These are phyloP conservation scores for Chitala chitala DNA, from an alignment of 2,113 vertebrate genomes.

Conservation along the genomic window DNA sequence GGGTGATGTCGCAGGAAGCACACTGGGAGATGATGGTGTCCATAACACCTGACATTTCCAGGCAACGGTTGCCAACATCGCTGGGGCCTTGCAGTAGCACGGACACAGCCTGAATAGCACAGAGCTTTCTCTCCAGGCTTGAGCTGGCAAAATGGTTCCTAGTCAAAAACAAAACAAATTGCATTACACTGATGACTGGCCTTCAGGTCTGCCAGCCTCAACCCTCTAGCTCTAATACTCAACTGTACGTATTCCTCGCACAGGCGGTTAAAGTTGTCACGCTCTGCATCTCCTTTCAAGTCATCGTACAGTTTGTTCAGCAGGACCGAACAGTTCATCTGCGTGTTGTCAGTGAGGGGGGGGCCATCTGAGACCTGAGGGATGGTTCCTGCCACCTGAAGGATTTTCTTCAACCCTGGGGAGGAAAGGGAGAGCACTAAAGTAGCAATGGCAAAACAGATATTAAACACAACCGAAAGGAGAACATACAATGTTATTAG, in stretches of 20 bases:
- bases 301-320: conserved; percentile 89
- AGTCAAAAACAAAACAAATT: conserved; percentile 10
- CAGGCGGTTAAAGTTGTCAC: conserved; percentile 84
- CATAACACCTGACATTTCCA: conserved; percentile 90
- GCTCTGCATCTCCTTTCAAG: conserved; percentile 81
- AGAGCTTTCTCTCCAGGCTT: conserved; percentile 70
- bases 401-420: conserved; percentile 84
- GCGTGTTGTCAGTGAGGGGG: conserved; percentile 75
- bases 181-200: not conserved
- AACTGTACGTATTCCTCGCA: conserved; percentile 87
- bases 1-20: conserved; percentile 70
- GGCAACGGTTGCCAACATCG: conserved; percentile 79
- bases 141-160: conserved; percentile 78
- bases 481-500: no score
- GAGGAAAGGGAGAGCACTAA: not conserved
- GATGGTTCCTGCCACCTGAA: conserved; percentile 82
- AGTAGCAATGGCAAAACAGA: not conserved
- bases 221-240: conserved; percentile 28
- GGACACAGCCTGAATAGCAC: conserved; percentile 85
- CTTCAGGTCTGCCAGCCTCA: not conserved
- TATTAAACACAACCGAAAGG: no score
- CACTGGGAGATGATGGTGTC: conserved; percentile 83
- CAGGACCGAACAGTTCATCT: conserved; percentile 86
- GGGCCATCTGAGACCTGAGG: conserved; percentile 61
- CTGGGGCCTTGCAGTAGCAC: conserved; percentile 91